Conservation (phyloP, 2,797 vertebrate species). For the Heteromormyrus szaboi region DNA sequence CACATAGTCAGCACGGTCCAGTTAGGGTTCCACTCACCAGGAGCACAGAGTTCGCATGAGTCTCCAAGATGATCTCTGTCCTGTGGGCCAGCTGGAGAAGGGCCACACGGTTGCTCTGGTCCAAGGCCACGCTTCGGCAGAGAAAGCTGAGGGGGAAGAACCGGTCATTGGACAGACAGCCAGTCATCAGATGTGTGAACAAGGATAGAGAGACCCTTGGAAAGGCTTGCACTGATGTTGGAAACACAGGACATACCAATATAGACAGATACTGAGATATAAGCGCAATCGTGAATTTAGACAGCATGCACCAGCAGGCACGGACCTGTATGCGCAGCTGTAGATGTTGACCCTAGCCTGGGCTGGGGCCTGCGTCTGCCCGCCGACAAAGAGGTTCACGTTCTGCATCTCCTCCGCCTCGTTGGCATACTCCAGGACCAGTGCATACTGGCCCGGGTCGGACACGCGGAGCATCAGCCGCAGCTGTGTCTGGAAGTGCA, state of each 20-base stretch:
- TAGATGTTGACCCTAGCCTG: slow-evolving; percentile 72
- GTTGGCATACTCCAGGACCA: slow-evolving; percentile 78
- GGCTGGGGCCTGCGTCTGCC: slow-evolving; percentile 45
- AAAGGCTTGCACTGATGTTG: background rate
- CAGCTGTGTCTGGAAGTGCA: slow-evolving; percentile 65
- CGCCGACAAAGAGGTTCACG: slow-evolving; percentile 56
- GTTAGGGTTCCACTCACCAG: slow-evolving; percentile 61
- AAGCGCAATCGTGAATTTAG: slow-evolving; percentile 59
- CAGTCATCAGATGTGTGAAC: background rate
- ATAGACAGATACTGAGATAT: background rate
- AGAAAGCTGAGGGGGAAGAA: slow-evolving; percentile 61
- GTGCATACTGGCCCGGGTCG: slow-evolving; percentile 60
- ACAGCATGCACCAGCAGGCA: slow-evolving; percentile 52
- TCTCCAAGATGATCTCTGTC: slow-evolving; percentile 63
- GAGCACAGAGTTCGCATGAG: slow-evolving; percentile 60
- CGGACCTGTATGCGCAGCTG: slow-evolving; percentile 79
- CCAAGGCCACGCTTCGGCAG: slow-evolving; percentile 76
- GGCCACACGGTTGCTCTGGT: slow-evolving; percentile 60
- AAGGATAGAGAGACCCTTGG: background rate
- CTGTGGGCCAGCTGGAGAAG: slow-evolving; percentile 64
- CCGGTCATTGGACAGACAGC: background rate
- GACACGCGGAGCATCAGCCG: slow-evolving; percentile 67
- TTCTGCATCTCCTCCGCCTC: slow-evolving; percentile 60
- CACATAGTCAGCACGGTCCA: background rate
- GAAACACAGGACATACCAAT: background rate